Evolutionary conservation across 2,888 invertebrate genomes (phyloP).

Genomic region (Phymatocera aterrima): DNA sequence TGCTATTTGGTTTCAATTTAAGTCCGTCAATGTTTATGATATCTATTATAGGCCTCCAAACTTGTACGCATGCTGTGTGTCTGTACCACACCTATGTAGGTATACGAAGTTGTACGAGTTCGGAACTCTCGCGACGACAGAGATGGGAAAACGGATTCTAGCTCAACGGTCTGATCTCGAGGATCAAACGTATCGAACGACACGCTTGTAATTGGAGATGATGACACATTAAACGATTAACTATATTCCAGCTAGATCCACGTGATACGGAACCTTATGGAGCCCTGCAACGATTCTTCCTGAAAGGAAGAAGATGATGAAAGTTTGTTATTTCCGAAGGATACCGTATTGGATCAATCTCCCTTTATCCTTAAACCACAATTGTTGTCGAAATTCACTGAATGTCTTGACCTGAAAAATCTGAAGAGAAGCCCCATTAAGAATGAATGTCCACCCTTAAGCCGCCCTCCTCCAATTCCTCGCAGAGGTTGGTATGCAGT

Average conservation of each 20-base stretch:
- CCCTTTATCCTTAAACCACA: too few species aligned
- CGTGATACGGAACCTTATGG: not conserved
- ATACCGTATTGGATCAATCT: too few species aligned
- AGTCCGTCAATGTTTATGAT: not conserved
- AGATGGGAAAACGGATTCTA: not conserved
- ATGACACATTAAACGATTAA: slow-evolving; percentile 6
- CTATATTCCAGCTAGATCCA: not conserved
- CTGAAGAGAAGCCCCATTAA: not conserved
- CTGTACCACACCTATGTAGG: not conserved
- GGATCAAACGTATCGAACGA: slow-evolving; percentile 18
- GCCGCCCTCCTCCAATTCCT: not conserved
- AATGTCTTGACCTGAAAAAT: too few species aligned
- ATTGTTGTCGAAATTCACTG: too few species aligned
- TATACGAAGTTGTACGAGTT: not conserved
- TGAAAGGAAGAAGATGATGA: too few species aligned
- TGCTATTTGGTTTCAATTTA: slow-evolving; percentile 21
- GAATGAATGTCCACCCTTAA: not conserved
- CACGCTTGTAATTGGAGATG: slow-evolving; percentile 22
- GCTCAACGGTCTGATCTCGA: not conserved
- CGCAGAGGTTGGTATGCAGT: slow-evolving; percentile 10
- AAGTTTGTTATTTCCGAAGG: too few species aligned
- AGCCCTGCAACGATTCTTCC: too few species aligned
- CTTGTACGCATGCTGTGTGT: too few species aligned
- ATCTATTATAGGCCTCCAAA: not conserved
- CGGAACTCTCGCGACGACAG: not conserved